phyloP scores from a whole-genome alignment of 2,888 invertebrate species.

The Acanthopleura granulata region DNA sequence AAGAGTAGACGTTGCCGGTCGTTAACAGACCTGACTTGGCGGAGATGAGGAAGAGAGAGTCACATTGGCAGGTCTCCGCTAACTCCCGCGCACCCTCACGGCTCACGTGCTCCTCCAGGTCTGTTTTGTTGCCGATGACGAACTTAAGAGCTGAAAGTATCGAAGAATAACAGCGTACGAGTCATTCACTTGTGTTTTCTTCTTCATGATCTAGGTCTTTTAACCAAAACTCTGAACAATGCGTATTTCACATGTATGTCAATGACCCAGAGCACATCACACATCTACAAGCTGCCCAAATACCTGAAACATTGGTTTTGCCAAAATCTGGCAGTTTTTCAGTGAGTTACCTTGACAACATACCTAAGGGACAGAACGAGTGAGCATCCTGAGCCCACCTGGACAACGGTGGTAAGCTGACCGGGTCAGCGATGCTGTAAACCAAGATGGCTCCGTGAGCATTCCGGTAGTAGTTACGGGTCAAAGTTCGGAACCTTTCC shows the following conservation, averaged over 20 bases:
- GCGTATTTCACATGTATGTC: neutral
- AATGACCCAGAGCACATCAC: neutral
- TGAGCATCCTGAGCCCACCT: neutral
- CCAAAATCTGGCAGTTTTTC: neutral
- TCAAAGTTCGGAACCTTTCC: conserved; percentile 48
- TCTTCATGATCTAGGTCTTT: neutral
- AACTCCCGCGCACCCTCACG: conserved; percentile 38
- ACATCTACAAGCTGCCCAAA: neutral
- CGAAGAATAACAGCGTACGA: neutral
- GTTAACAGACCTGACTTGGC: conserved; percentile 41
- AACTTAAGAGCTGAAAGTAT: conserved; percentile 41
- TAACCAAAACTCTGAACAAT: neutral
- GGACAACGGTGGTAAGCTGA: conserved; percentile 30
- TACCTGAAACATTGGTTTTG: neutral
- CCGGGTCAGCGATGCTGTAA: conserved; percentile 44
- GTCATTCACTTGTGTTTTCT: neutral
- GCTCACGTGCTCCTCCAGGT: conserved; percentile 32
- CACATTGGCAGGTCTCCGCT: conserved; percentile 38
- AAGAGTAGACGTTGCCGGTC: neutral
- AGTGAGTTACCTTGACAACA: neutral
- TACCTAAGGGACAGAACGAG: neutral
- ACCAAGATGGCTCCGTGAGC: conserved; percentile 44
- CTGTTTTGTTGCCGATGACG: conserved; percentile 48
- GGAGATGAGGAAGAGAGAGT: conserved; percentile 40
- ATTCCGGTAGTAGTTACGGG: conserved; percentile 53